Conservation (phyloP, 2,888 invertebrate genomes). For the Criorhina ranunculi region DNA sequence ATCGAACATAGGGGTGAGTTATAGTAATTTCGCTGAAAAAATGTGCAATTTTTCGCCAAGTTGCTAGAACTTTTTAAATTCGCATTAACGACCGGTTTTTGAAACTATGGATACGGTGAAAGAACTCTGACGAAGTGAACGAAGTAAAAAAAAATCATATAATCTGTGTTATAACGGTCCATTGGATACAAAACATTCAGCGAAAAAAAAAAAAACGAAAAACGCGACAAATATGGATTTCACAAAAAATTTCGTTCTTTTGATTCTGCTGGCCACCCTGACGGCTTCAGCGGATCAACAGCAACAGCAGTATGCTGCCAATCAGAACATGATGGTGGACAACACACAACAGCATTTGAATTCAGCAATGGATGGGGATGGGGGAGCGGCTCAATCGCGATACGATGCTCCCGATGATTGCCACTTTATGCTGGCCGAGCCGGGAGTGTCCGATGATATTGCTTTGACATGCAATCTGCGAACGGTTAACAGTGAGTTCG, state of each 20-base stretch:
- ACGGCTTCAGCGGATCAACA: conserved; percentile 71
- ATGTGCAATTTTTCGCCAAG: conserved; percentile 67
- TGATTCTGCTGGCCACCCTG: conserved; percentile 65
- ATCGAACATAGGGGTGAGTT: conserved; percentile 1
- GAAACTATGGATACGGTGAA: conserved; percentile 70
- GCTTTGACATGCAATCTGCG: conserved; percentile 91
- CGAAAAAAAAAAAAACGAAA: conserved; percentile 50
- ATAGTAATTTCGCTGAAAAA: conserved; percentile 38
- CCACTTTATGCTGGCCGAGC: conserved; percentile 82
- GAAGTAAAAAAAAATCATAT: conserved; percentile 3
- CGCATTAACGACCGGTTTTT: conserved; percentile 32
- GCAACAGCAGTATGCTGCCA: conserved; percentile 73
- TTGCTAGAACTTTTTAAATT: conserved; percentile 50
- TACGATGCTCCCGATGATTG: conserved; percentile 95
- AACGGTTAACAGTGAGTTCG: conserved; percentile 94
- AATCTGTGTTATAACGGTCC: conserved; percentile 48
- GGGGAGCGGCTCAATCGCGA: conserved; percentile 77
- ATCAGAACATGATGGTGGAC: conserved; percentile 73
- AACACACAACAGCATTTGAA: conserved; percentile 69
- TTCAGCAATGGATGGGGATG: conserved; percentile 63
- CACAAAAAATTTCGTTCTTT: conserved; percentile 55
- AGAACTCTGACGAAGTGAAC: conserved; percentile 67
- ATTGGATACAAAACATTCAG: conserved; percentile 61
- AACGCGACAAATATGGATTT: conserved; percentile 55
- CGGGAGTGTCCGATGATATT: conserved; percentile 87